Base-by-base conservation (phyloP, 2,797 vertebrate genomes). In the Cyclopterus lumpus region DNA sequence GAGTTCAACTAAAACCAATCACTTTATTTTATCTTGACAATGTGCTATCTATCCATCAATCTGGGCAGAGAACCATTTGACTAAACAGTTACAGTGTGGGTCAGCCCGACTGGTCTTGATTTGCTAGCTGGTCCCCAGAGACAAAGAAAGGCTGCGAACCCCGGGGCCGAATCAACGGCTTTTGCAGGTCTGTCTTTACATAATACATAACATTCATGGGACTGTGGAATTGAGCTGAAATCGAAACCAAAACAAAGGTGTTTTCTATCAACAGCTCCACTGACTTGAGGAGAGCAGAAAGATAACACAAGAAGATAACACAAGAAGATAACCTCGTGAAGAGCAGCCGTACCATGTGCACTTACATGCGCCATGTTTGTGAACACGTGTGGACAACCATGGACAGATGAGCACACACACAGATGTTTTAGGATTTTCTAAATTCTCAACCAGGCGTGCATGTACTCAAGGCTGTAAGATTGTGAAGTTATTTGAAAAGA, bases 331-430 rank as follows among this genome's bases (percentile, higher is more conserved):
- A n/a, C n/a, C n/a, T n/a, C 60, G 38, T 32, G 55, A 34, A 60
- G 51, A 65, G 6, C 62, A 62, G 6, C 62, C 34, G 67, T 66
- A 77, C 32, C 77, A 80, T 79, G 58, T 85, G 44, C 55, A 69
- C 65, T 82, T 70, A 71, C n/a, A 69, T 49, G 11, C 72, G 57
- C 46, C 34, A 7, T 24, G 15, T 49, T 59, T 62, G 60, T 55
- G 42, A 75, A 78, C 60, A 68, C 59, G 65, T 34, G 36, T 59
- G 38, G 55, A 70, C n/a, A n/a, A 70, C 66, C 48, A 67, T 57
- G 30, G 68, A 44, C 32, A 57, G 16, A 60, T 65, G 34, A 61
- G 34, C 58, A 6, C 34, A 36, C n/a, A 65, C 30, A 22, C 15
- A 63, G 20, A 36, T 38, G 18, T 32, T 66, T 72, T n/a, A 14